Evolutionary conservation across 2,888 invertebrate species (phyloP).

Genomic region (Ophioninae sp.): DNA sequence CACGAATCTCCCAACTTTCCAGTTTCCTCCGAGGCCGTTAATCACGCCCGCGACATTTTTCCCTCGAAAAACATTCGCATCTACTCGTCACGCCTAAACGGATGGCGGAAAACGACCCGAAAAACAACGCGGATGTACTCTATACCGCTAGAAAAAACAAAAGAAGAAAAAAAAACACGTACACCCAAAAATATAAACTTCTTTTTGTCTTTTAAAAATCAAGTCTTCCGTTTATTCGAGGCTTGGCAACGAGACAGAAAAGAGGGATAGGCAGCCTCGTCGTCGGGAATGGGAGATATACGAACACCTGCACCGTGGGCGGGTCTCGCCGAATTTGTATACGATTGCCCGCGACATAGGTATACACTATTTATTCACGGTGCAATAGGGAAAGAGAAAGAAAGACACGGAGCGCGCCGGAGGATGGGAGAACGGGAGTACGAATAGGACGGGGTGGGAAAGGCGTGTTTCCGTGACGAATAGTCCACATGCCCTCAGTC

Average conservation of each 20-base stretch:
- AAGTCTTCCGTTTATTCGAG: constrained; percentile 3
- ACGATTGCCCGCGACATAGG: constrained; percentile 60
- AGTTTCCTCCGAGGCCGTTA: background rate
- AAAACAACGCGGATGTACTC: background rate
- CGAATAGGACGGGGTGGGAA: constrained; percentile 43
- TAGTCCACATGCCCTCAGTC: constrained; percentile 60
- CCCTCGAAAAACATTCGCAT: background rate
- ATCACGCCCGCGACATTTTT: background rate
- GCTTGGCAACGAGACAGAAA: constrained; percentile 35
- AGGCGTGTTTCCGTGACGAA: constrained; percentile 65
- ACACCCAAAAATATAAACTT: background rate
- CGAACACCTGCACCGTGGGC: constrained; percentile 58
- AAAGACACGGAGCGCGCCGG: constrained; percentile 6
- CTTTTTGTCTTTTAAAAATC: constrained; percentile 36
- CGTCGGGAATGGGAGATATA: constrained; percentile 35
- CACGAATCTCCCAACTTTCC: background rate
- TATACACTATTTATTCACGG: constrained; percentile 57
- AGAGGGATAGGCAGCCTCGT: constrained; percentile 49
- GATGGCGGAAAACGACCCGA: background rate
- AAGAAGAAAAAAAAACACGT: too few relatives aligned
- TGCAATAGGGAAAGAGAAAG: constrained; percentile 8
- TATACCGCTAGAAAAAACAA: background rate
- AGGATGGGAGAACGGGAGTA: constrained; percentile 25
- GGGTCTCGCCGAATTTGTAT: constrained; percentile 59
- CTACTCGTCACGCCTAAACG: background rate